Conservation (phyloP, 2,888 invertebrate species). For the Habroteleia sp. region DNA sequence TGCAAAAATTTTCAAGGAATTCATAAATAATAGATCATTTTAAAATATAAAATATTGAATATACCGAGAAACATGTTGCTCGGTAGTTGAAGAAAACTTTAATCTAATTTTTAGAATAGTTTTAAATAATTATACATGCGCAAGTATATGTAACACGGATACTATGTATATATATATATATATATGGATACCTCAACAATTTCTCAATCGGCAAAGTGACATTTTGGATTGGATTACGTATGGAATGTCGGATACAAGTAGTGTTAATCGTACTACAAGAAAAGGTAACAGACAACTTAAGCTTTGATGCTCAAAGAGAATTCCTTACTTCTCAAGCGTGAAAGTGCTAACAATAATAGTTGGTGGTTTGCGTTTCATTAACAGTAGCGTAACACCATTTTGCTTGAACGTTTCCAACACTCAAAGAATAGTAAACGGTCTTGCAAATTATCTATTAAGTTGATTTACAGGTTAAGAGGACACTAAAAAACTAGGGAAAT, state of each 20-base stretch:
- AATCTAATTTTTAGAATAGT: too few species aligned
- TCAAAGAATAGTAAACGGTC: slow-evolving; percentile 26
- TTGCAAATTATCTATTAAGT: slow-evolving; percentile 52
- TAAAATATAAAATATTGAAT: too few species aligned
- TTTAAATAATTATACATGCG: too few species aligned
- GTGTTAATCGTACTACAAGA: slow-evolving; percentile 55
- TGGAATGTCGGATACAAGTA: slow-evolving; percentile 33
- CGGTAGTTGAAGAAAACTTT: too few species aligned
- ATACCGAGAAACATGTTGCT: too few species aligned
- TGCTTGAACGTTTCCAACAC: slow-evolving; percentile 49
- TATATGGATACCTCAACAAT: too few species aligned
- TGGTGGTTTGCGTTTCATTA: slow-evolving; percentile 73
- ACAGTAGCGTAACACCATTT: slow-evolving; percentile 66
- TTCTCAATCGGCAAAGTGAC: slow-evolving; percentile 25
- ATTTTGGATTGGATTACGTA: slow-evolving; percentile 40
- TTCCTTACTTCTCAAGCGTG: slow-evolving; percentile 65
- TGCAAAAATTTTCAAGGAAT: too few species aligned
- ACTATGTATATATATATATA: too few species aligned
- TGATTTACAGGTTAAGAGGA: background rate
- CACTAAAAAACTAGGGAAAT: too few species aligned
- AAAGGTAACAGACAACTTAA: slow-evolving; percentile 57
- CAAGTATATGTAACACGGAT: too few species aligned
- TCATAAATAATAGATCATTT: too few species aligned
- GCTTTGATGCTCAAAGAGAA: slow-evolving; percentile 66
- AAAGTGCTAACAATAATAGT: slow-evolving; percentile 71